Percentiles rank a stretch among this genome's conserved stretches.
phyloP scores from a whole-genome alignment of 1,140 invertebrate genomes.

The Lucilia cuprina region DNA sequence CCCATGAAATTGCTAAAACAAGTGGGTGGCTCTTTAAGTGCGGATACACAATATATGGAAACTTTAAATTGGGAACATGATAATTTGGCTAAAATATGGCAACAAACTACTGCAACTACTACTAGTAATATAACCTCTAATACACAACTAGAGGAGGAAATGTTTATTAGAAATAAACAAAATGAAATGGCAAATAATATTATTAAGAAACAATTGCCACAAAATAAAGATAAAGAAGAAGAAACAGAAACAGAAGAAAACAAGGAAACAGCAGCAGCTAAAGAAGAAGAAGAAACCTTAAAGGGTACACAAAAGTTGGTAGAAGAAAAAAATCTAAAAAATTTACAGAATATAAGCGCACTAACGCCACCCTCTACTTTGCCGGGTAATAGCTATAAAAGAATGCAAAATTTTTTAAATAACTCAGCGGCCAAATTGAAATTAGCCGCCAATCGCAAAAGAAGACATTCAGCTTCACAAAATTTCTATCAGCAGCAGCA shows the following conservation, averaged over 20 bases:
- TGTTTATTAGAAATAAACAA: background rate
- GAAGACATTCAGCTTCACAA: constrained; percentile 46
- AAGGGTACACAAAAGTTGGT: background rate
- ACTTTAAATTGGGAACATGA: constrained; percentile 43
- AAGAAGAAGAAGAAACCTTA: constrained; percentile 2
- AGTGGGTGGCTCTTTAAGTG: constrained; percentile 7
- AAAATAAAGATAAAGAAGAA: too few species aligned
- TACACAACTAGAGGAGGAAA: background rate
- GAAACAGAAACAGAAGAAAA: too few species aligned
- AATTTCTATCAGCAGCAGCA: constrained; percentile 39
- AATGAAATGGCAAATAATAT: constrained; percentile 2
- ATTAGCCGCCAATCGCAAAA: constrained; percentile 41
- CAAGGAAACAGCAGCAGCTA: background rate
- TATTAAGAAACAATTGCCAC: background rate
- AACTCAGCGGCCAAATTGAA: constrained; percentile 18
- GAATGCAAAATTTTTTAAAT: constrained; percentile 30
- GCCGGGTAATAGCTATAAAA: constrained; percentile 3
- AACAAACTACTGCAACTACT: constrained; percentile 19
- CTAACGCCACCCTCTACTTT: background rate
- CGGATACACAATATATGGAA: background rate
- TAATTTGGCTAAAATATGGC: constrained; percentile 44
- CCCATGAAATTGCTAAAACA: constrained; percentile 36
- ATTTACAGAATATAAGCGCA: background rate
- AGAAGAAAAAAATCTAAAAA: constrained; percentile 25
- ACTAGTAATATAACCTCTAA: background rate